A percentile compares a stretch with the other conserved stretches of the same genome.
Conservation (phyloP, 2,797 vertebrate genomes). For the Chromobotia macracanthus region DNA sequence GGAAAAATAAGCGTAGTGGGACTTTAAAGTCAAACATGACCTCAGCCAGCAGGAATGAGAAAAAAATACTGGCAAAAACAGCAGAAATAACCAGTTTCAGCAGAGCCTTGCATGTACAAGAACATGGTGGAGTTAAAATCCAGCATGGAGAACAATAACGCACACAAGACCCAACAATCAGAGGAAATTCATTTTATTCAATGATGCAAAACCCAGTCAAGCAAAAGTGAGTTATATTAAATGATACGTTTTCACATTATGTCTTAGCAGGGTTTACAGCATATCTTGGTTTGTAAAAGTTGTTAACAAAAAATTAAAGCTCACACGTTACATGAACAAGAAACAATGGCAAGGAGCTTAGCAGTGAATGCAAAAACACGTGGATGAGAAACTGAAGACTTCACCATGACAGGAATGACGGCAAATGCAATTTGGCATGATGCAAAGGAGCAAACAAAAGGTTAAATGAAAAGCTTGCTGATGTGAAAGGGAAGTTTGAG, state of each 20-base stretch:
- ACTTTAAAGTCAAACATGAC: constrained; percentile 43
- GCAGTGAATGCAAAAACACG: constrained; percentile 77
- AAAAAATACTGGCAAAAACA: background rate
- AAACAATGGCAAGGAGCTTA: constrained; percentile 75
- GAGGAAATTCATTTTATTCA: constrained; percentile 74
- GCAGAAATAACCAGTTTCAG: constrained; percentile 3
- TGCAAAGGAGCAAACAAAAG: constrained; percentile 70
- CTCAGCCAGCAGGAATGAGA: constrained; percentile 46
- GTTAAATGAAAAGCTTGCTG: constrained; percentile 62
- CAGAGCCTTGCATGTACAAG: constrained; percentile 7
- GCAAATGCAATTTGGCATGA: constrained; percentile 83
- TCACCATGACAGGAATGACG: constrained; percentile 81
- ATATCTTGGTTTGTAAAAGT: constrained; percentile 87
- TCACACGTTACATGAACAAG: constrained; percentile 72
- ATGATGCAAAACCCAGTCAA: constrained; percentile 86
- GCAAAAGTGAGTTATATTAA: constrained; percentile 89
- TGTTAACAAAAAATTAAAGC: constrained; percentile 71
- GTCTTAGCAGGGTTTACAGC: constrained; percentile 97
- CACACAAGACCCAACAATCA: constrained; percentile 16
- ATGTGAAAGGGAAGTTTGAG: constrained; percentile 73
- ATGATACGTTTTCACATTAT: constrained; percentile 98
- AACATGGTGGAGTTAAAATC: too few species aligned
- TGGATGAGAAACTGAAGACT: constrained; percentile 68
- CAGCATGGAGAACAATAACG: background rate
- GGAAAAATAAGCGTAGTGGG: constrained; percentile 6